Evolutionary conservation across 2,797 vertebrate genomes (phyloP).

Genomic region (Notolepis coatsorum): DNA sequence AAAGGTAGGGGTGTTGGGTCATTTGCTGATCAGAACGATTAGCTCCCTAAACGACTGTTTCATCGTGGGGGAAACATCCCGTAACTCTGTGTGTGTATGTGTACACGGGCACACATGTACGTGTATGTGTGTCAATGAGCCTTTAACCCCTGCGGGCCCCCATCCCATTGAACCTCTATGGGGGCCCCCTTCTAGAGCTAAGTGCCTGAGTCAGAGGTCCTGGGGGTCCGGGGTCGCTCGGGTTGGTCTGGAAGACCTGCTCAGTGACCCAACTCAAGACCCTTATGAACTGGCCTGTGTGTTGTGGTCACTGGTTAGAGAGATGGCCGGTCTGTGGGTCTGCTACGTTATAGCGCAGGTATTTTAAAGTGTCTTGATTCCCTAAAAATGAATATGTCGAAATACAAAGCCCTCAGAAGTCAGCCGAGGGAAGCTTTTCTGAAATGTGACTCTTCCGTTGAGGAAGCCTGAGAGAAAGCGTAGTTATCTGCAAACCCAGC

Average conservation of each 20-base stretch:
- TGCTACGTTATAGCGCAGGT: no score
- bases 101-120: slow-evolving; percentile 21
- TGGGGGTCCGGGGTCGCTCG: slow-evolving; percentile 43
- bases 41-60: background rate
- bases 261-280: slow-evolving; percentile 54
- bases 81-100: background rate
- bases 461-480: no score
- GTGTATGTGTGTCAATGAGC: slow-evolving; percentile 37
- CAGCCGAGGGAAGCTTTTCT: no score
- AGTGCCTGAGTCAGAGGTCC: slow-evolving; percentile 56
- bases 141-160: slow-evolving; percentile 35
- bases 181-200: slow-evolving; percentile 32
- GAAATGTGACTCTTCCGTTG: no score
- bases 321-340: slow-evolving; percentile 1
- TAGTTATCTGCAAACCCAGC: no score
- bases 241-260: slow-evolving; percentile 22
- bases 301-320: slow-evolving; percentile 12
- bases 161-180: slow-evolving; percentile 24
- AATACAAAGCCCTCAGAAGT: no score
- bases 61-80: background rate
- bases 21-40: slow-evolving; percentile 45
- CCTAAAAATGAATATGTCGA: no score
- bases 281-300: slow-evolving; percentile 44
- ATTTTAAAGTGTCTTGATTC: no score
- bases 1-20: slow-evolving; percentile 32